Percentiles rank a stretch among this genome's conserved stretches.
These are phyloP conservation scores for Eremobia ochroleuca DNA, from an alignment of 2,888 invertebrate species.

Conservation along the genomic window DNA sequence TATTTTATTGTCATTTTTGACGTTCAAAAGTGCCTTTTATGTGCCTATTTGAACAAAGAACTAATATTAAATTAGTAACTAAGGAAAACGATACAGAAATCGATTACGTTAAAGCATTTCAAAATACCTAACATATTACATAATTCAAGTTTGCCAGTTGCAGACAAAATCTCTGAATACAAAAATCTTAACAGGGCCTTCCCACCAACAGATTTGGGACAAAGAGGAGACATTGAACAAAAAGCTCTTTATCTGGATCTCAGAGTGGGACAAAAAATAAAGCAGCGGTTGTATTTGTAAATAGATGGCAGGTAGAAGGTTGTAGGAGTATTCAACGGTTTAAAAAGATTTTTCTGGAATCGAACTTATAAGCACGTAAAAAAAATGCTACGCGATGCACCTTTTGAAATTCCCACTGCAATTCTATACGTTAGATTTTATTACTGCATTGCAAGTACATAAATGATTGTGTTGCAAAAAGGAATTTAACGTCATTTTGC, in stretches of 20 bases:
- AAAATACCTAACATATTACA: neutral
- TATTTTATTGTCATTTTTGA: too few relatives aligned
- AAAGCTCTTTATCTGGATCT: constrained; percentile 81
- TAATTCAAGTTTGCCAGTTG: constrained; percentile 23
- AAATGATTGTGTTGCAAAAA: constrained; percentile 35
- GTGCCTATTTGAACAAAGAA: too few relatives aligned
- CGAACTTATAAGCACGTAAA: constrained; percentile 66
- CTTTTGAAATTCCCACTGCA: constrained; percentile 87
- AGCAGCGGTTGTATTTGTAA: constrained; percentile 88
- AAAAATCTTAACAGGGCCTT: constrained; percentile 46
- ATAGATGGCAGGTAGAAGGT: constrained; percentile 89
- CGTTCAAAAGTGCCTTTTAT: too few relatives aligned
- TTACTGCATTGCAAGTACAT: constrained; percentile 36
- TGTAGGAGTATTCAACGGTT: constrained; percentile 88
- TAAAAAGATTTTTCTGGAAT: constrained; percentile 70
- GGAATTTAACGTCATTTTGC: neutral
- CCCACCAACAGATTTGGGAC: constrained; percentile 71
- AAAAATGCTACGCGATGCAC: constrained; percentile 80
- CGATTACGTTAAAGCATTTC: neutral
- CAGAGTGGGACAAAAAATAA: constrained; percentile 80
- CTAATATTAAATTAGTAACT: neutral
- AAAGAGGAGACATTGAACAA: constrained; percentile 82
- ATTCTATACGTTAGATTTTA: constrained; percentile 47
- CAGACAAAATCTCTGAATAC: constrained; percentile 38
- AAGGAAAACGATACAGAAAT: constrained; percentile 19